A percentile compares a stretch with the other conserved stretches of the same genome.
Evolutionary conservation across 2,797 vertebrate species (phyloP).

Genomic region (Pristis pectinata): DNA sequence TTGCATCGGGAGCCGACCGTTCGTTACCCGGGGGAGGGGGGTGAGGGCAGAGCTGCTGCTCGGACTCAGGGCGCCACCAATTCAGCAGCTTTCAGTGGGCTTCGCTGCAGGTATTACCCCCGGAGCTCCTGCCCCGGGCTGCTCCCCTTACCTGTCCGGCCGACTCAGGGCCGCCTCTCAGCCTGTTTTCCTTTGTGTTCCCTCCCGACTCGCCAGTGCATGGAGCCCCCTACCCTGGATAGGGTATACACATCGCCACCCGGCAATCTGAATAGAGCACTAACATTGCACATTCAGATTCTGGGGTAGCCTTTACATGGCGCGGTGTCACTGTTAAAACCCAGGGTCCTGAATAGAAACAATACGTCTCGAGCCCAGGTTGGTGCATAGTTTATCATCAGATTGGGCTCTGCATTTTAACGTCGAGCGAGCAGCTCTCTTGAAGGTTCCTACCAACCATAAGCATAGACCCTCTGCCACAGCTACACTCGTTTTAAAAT

Average conservation of each 20-base stretch:
- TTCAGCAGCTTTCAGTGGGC: too few relatives aligned
- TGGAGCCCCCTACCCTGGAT: constrained; percentile 9
- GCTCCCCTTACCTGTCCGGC: neutral
- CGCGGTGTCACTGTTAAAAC: neutral
- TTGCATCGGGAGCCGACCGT: neutral
- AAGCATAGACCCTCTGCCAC: neutral
- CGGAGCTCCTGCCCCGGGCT: too few relatives aligned
- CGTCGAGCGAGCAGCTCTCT: neutral
- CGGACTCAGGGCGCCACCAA: neutral
- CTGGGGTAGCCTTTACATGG: neutral
- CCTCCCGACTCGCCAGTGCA: neutral
- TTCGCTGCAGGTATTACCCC: too few relatives aligned
- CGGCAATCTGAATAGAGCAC: neutral
- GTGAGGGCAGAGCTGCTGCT: neutral
- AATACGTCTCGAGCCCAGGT: neutral
- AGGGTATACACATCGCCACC: neutral
- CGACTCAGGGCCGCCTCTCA: neutral
- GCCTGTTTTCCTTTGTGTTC: constrained; percentile 35
- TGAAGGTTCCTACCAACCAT: neutral
- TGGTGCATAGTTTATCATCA: neutral
- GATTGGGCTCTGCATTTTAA: neutral
- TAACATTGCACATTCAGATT: neutral
- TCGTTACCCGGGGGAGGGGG: neutral
- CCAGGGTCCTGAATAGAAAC: neutral
- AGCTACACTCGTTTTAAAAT: neutral